phyloP scores from a whole-genome alignment of 2,888 invertebrate genomes.

The Girardia tigrina region DNA sequence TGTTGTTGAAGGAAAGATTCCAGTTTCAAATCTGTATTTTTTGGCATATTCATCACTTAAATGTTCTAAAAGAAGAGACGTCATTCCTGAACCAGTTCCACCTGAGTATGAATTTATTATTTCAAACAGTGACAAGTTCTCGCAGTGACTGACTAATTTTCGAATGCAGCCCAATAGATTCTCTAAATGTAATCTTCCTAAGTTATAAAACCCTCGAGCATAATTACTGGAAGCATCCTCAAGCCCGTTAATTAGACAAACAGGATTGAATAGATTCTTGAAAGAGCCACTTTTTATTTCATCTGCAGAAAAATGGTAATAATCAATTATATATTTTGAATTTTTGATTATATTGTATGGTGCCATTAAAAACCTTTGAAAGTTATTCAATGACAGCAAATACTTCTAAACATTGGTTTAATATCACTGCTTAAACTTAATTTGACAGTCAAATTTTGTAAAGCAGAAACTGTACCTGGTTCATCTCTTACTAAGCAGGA shows the following conservation, averaged over 20 bases:
- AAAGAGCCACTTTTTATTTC: slow-evolving; percentile 43
- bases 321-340: too few species aligned
- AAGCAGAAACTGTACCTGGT: too few species aligned
- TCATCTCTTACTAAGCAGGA: too few species aligned
- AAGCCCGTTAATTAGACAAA: slow-evolving; percentile 54
- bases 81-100: slow-evolving; percentile 34
- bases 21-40: slow-evolving; percentile 31
- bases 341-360: too few species aligned
- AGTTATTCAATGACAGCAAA: too few species aligned
- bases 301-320: too few species aligned
- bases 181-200: slow-evolving; percentile 63
- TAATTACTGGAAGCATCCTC: slow-evolving; percentile 74
- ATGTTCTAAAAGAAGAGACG: slow-evolving; percentile 35
- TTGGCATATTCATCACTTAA: slow-evolving; percentile 35
- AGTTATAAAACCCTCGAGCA: slow-evolving; percentile 64
- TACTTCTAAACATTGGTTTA: too few species aligned
- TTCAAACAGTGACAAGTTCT: slow-evolving; percentile 52
- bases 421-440: too few species aligned
- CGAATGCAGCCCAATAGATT: slow-evolving; percentile 61
- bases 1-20: slow-evolving; percentile 33
- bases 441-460: too few species aligned
- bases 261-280: slow-evolving; percentile 45
- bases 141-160: slow-evolving; percentile 62
- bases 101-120: slow-evolving; percentile 27
- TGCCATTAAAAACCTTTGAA: too few species aligned